Percentiles rank a stretch among this genome's conserved stretches.
phyloP scores from a whole-genome alignment of 2,888 invertebrate species.

The Platycnemis pennipes region DNA sequence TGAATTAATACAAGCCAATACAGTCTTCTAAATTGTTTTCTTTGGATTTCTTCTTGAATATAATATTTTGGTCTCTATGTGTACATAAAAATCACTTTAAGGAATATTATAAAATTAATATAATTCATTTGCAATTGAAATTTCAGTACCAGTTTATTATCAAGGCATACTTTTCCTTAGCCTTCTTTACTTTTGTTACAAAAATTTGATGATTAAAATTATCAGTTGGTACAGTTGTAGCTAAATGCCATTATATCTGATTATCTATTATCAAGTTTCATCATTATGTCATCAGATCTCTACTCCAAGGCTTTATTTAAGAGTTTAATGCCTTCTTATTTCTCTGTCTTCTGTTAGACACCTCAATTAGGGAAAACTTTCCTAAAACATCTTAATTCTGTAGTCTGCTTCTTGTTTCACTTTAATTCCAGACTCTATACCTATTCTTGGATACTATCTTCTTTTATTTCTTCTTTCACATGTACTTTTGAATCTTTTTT shows the following conservation, averaged over 20 bases:
- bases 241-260: background rate
- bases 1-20: no score
- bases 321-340: constrained; percentile 13
- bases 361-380: constrained; percentile 34
- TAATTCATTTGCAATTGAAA: no score
- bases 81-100: no score
- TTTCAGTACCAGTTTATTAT: no score
- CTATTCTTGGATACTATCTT: constrained; percentile 70
- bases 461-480: constrained; percentile 71
- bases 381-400: constrained; percentile 65
- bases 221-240: no score
- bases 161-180: no score
- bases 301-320: constrained; percentile 38
- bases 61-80: no score
- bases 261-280: background rate
- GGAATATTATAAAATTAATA: no score
- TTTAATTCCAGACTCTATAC: constrained; percentile 73
- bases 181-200: no score
- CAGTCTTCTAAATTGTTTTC: no score
- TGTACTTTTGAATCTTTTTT: constrained; percentile 71
- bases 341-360: constrained; percentile 26
- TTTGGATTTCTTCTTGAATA: no score
- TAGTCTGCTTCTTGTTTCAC: constrained; percentile 70
- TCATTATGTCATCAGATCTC: background rate
- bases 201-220: no score